phyloP scores from a whole-genome alignment of 2,113 vertebrate genomes.

The Stigmatopora argus region DNA sequence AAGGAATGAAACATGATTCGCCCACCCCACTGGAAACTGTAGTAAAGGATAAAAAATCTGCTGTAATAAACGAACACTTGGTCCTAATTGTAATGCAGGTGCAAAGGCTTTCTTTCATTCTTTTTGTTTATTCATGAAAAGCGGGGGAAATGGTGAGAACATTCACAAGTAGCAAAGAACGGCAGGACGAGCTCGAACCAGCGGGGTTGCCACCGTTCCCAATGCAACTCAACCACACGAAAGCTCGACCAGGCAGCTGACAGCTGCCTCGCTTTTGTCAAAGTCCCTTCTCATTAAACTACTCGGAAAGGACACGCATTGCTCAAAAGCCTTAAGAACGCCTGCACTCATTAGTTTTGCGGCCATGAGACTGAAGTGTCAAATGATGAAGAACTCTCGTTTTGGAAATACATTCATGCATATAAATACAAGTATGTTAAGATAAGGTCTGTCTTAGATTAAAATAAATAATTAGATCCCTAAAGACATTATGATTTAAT shows the following conservation, averaged over 20 bases:
- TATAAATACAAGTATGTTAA: too few relatives aligned
- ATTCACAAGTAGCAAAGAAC: neutral
- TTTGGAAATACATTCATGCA: too few relatives aligned
- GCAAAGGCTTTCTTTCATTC: neutral
- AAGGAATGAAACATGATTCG: too few relatives aligned
- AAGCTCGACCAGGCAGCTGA: neutral
- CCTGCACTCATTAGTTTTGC: neutral
- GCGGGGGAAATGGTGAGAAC: neutral
- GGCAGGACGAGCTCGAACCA: neutral
- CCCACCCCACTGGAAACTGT: too few relatives aligned
- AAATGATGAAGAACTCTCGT: neutral
- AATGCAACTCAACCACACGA: neutral
- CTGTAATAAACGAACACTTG: constrained; percentile 28
- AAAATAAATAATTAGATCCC: too few relatives aligned
- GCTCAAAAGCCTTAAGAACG: neutral
- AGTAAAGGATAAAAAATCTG: too few relatives aligned
- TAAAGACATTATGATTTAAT: too few relatives aligned
- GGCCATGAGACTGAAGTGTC: neutral
- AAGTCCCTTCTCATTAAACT: neutral
- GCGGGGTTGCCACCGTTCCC: neutral
- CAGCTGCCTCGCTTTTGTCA: neutral
- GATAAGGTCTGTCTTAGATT: too few relatives aligned
- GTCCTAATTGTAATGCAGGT: neutral
- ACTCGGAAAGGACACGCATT: neutral
- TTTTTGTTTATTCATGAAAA: neutral